phyloP scores from a whole-genome alignment of 1,140 invertebrate genomes.

The Eciton burchellii region DNA sequence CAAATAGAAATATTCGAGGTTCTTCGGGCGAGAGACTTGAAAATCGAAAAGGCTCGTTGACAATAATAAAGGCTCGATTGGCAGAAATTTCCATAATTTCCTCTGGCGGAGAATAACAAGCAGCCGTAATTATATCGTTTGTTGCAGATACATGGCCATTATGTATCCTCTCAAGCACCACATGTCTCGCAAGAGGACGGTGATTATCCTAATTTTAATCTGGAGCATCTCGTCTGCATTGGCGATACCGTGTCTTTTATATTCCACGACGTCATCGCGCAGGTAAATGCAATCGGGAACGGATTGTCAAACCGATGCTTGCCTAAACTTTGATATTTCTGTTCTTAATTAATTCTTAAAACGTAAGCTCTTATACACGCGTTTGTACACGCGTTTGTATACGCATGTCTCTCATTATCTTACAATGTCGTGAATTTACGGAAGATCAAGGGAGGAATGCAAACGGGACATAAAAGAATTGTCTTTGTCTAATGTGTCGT shows the following conservation, averaged over 20 bases:
- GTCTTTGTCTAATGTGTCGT: background rate
- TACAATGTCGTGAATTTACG: background rate
- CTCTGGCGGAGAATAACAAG: conserved; percentile 10
- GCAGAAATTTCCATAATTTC: conserved; percentile 3
- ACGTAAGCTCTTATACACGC: background rate
- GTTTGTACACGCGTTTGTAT: background rate
- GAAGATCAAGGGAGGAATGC: too few relatives aligned
- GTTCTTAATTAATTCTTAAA: too few relatives aligned
- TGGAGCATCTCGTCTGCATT: conserved; percentile 93
- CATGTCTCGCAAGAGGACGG: conserved; percentile 92
- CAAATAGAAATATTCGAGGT: background rate
- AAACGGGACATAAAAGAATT: too few relatives aligned
- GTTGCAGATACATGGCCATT: conserved; percentile 95
- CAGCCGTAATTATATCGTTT: conserved; percentile 9
- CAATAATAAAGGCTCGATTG: background rate
- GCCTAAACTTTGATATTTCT: background rate
- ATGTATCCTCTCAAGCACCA: conserved; percentile 94
- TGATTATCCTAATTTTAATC: conserved; percentile 91
- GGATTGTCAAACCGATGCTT: background rate
- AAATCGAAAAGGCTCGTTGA: background rate
- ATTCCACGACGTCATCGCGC: conserved; percentile 91
- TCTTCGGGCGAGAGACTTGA: background rate
- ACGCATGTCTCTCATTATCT: background rate
- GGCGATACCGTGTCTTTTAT: conserved; percentile 93
- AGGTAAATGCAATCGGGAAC: conserved; percentile 86